A percentile compares a stretch with the other conserved stretches of the same genome.
Evolutionary conservation across 1,140 invertebrate species (phyloP).

Genomic region (Magallana ariakensis): DNA sequence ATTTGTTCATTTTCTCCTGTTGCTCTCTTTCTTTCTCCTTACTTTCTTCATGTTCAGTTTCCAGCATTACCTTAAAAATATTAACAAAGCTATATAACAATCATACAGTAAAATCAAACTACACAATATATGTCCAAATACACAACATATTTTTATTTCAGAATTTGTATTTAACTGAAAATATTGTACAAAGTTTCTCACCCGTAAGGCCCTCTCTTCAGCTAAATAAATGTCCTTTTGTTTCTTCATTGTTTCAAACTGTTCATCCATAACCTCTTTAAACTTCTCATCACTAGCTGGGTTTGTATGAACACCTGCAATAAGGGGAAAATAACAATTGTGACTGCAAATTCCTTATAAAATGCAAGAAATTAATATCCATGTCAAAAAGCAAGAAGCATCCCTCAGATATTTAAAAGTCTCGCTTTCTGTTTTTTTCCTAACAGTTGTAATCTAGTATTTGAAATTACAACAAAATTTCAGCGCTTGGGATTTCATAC

Average conservation of each 20-base stretch:
- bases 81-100: neutral
- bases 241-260: constrained; percentile 34
- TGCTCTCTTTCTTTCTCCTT: constrained; percentile 63
- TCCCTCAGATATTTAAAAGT: neutral
- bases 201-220: constrained; percentile 45
- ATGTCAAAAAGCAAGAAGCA: neutral
- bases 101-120: no score
- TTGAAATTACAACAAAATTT: no score
- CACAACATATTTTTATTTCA: neutral
- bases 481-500: no score
- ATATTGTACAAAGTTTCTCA: neutral
- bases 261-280: constrained; percentile 21
- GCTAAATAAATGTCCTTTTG: constrained; percentile 54
- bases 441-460: no score
- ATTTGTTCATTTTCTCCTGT: constrained; percentile 30
- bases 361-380: neutral
- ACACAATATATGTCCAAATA: neutral
- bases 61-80: constrained; percentile 78
- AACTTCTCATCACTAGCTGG: constrained; percentile 43
- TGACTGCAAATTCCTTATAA: neutral
- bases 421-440: no score
- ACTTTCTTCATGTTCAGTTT: constrained; percentile 73
- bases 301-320: constrained; percentile 34
- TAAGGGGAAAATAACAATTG: neutral
- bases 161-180: neutral